Percentiles rank a stretch among this genome's conserved stretches.
phyloP scores from a whole-genome alignment of 2,113 vertebrate species.

The Nesogale talazaci region DNA sequence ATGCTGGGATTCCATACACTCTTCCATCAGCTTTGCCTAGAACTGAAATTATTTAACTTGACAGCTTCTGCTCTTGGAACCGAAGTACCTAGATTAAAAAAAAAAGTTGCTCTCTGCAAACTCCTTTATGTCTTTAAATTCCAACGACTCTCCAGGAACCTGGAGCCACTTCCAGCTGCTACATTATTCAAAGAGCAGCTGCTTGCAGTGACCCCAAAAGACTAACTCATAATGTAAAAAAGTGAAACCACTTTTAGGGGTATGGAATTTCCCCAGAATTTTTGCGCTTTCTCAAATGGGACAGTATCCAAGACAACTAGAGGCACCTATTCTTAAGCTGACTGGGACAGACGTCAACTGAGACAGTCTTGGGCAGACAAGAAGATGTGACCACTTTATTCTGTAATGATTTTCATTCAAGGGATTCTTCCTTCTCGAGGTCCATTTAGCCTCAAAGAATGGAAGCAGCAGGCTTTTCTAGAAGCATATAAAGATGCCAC shows the following conservation, averaged over 20 bases:
- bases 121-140: not conserved
- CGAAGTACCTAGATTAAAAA: not conserved
- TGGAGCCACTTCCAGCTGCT: not conserved
- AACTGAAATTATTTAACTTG: not conserved
- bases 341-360: not conserved
- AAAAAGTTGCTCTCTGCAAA: not conserved
- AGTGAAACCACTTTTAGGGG: not conserved
- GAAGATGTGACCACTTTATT: not conserved
- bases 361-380: not conserved
- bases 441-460: constrained; percentile 1
- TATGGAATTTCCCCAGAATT: not conserved
- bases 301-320: not conserved
- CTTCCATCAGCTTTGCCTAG: not conserved
- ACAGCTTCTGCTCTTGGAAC: not conserved
- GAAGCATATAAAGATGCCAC: not conserved
- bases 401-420: not conserved
- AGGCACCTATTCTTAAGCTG: not conserved
- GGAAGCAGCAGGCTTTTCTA: not conserved
- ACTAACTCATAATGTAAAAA: not conserved
- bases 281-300: not conserved
- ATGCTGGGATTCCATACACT: not conserved
- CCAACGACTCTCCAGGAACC: not conserved
- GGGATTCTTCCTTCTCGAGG: not conserved
- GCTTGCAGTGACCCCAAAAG: not conserved
- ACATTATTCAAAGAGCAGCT: not conserved